Conservation (phyloP, 2,113 vertebrate species). For the Equus przewalskii region DNA sequence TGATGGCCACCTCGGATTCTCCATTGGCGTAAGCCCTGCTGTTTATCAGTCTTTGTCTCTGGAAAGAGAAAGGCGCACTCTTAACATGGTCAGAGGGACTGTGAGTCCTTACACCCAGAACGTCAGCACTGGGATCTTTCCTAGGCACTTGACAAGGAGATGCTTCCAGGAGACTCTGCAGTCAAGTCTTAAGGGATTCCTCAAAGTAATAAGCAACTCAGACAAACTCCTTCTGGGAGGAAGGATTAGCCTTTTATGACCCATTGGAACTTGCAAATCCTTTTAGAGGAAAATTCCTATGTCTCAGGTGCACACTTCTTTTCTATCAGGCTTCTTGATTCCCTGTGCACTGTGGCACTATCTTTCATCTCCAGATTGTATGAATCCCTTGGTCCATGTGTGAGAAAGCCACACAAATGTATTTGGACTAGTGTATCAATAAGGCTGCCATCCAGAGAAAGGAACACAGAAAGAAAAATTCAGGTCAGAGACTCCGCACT, state of each 20-base stretch:
- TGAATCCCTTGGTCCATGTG: background rate
- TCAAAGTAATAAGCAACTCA: background rate
- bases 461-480: background rate
- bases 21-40: constrained; percentile 93
- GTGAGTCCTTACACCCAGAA: background rate
- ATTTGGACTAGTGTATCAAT: background rate
- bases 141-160: background rate
- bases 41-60: constrained; percentile 97
- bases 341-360: background rate
- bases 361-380: background rate
- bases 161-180: background rate
- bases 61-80: constrained; percentile 76
- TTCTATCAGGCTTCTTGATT: background rate
- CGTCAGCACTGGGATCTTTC: rapidly evolving
- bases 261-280: background rate
- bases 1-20: constrained; percentile 94
- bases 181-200: background rate
- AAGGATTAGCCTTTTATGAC: background rate
- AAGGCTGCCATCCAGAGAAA: background rate
- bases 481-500: background rate
- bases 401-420: background rate
- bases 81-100: background rate
- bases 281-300: background rate
- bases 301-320: background rate
- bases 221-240: background rate